Evolutionary conservation across 92 coral and sea anemone genomes (phyloP), one percentile per base, ranked within the genome.

Genomic region (Phenganax marumi): DNA sequence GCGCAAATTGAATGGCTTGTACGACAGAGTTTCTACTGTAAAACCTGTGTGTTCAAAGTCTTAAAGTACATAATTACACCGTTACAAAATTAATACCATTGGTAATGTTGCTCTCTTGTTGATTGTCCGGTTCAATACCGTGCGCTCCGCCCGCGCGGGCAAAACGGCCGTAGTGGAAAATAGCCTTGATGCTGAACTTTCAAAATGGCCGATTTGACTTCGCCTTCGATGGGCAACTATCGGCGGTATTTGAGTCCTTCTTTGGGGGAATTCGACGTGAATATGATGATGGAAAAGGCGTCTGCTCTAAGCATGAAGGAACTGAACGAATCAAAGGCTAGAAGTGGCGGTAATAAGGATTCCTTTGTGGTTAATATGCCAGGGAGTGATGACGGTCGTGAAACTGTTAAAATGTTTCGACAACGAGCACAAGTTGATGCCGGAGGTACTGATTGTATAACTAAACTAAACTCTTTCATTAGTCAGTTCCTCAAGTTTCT

Each of bases 401-500:
- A 50, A 12, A 69, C 26, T 51, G 68, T 78, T n/a, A 61, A 50
- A n/a, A 78, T 78, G 83, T 78, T 78, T 49, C 68, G 83, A 14
- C 83, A 78, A 78, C 71, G 83, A 78, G 83, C 60, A 39, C 83
- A 78, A 78, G 48, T 78, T 61, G 83, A 78, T 61, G 47, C 56
- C 1, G 61, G 83, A 60, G 73, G 83, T 62, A 78, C 43, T 2
- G 43, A 33, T 33, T 33, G 43, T 33, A 33, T 33, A 33, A 33
- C 2, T 33, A 33, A 33, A 33, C 5, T 33, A 33, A 1, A 33
- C 43, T 33, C 43, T 33, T 33, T 1, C 43, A 33, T 1, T 33
- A 33, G 43, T 33, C 43, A 33, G 43, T 33, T 33, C 43, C 2
- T 33, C 43, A 2, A 33, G 43, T 33, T 33, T 33, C 43, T 5